These are phyloP conservation scores for Pithys albifrons DNA, from an alignment of 2,113 vertebrate genomes.

Conservation along the genomic window DNA sequence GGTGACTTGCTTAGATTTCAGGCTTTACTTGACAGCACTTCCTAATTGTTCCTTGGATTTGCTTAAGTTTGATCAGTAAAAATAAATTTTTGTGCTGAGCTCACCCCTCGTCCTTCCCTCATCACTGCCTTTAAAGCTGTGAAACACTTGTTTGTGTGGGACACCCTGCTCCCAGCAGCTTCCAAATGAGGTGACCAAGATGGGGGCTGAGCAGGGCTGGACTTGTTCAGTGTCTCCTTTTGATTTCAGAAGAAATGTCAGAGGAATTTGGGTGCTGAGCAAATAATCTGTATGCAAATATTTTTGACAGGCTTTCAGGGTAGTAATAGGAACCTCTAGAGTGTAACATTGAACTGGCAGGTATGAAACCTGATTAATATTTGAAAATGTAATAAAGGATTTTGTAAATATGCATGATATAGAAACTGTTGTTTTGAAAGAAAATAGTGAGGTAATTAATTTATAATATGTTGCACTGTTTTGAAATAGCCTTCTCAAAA, in stretches of 20 bases:
- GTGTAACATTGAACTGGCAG: not conserved
- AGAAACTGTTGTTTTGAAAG: not conserved
- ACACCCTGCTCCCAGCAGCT: fast-evolving
- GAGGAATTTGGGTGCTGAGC: not conserved
- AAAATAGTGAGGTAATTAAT: conserved; percentile 19
- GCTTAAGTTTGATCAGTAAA: conserved; percentile 66
- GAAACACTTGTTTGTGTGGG: not conserved
- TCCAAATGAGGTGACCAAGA: not conserved
- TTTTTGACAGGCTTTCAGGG: not conserved
- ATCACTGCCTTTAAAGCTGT: not conserved
- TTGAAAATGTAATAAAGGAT: not conserved
- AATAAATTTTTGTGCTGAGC: conserved; percentile 64
- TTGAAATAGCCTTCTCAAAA: conserved; percentile 24
- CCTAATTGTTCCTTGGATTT: conserved; percentile 70
- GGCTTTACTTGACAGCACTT: conserved; percentile 75
- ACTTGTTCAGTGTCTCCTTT: not conserved
- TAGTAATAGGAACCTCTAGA: not conserved
- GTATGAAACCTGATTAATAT: not conserved
- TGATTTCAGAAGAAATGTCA: not conserved
- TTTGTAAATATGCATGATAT: not conserved
- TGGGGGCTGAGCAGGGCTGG: not conserved
- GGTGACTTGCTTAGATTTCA: conserved; percentile 76
- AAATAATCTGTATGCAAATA: not conserved
- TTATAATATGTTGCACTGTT: not conserved
- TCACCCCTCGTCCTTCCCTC: conserved; percentile 55